Percentiles rank a stretch among this genome's conserved stretches.
phyloP scores from a whole-genome alignment of 2,888 invertebrate genomes.

The Galeopsomyia nigrocyanea region DNA sequence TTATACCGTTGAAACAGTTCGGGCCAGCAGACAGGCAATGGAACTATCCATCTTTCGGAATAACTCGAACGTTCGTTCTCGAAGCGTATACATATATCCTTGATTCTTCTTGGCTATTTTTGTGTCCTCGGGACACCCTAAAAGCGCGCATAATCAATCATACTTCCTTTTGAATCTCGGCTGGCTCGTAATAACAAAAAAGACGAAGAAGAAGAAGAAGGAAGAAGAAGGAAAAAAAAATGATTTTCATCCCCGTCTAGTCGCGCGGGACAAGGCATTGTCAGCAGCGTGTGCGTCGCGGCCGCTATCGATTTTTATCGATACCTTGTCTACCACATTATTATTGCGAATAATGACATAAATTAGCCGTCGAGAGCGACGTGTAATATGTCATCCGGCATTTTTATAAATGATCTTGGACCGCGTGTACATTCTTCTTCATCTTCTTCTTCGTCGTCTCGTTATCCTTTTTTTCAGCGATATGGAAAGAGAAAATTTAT shows the following conservation, averaged over 20 bases:
- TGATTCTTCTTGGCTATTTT: slow-evolving; percentile 38
- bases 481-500: too few species aligned
- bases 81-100: slow-evolving; percentile 25
- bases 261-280: slow-evolving; percentile 7
- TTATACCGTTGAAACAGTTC: slow-evolving; percentile 32
- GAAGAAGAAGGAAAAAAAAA: neutral
- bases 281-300: slow-evolving; percentile 3
- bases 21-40: slow-evolving; percentile 16
- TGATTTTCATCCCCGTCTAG: slow-evolving; percentile 18
- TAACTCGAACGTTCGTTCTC: slow-evolving; percentile 38
- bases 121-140: slow-evolving; percentile 32
- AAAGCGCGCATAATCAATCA: slow-evolving; percentile 46
- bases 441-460: too few species aligned
- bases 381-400: slow-evolving; percentile 33
- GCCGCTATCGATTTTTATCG: slow-evolving; percentile 40
- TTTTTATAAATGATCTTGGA: slow-evolving; percentile 5
- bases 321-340: slow-evolving; percentile 36
- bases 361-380: slow-evolving; percentile 28
- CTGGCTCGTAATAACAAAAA: neutral
- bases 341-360: slow-evolving; percentile 44
- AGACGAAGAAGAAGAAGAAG: neutral
- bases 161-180: slow-evolving; percentile 39
- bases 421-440: too few species aligned
- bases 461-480: too few species aligned
- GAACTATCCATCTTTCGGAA: slow-evolving; percentile 42